Conservation (phyloP, 2,797 vertebrate genomes). For the Anolis apletophallus region DNA sequence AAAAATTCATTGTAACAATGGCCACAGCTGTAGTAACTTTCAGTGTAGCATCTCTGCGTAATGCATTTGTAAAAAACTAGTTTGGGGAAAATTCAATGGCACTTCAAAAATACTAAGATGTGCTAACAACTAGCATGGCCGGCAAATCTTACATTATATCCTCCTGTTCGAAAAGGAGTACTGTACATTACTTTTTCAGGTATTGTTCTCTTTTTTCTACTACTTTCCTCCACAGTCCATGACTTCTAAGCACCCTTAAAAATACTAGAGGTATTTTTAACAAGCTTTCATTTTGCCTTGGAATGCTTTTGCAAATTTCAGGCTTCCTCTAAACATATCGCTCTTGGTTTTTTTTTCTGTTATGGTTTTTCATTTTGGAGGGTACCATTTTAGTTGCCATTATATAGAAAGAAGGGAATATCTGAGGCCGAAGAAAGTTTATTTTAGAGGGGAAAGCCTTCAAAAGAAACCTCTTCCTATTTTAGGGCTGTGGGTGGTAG, state of each 20-base stretch:
- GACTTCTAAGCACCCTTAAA: neutral
- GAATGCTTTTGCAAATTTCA: too few species aligned
- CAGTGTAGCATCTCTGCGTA: neutral
- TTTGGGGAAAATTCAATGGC: neutral
- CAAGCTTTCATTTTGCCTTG: neutral
- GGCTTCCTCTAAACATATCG: too few species aligned
- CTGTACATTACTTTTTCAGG: neutral
- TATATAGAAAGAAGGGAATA: too few species aligned
- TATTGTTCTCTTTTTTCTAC: neutral
- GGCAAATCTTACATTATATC: neutral
- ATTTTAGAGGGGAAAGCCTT: too few species aligned
- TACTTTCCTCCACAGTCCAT: neutral
- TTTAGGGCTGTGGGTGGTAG: too few species aligned
- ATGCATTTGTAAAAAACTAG: neutral
- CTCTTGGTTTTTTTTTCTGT: too few species aligned
- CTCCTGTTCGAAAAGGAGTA: neutral
- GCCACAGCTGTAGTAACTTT: neutral
- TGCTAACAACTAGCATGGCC: neutral
- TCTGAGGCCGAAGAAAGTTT: too few species aligned
- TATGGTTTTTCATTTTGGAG: too few species aligned
- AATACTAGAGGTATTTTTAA: neutral
- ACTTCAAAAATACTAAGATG: neutral
- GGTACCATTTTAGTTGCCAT: too few species aligned
- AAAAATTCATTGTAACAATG: neutral
- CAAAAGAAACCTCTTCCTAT: too few species aligned